Base-by-base conservation (phyloP, 92 coral and sea anemone genomes). In the Micromussa lordhowensis region DNA sequence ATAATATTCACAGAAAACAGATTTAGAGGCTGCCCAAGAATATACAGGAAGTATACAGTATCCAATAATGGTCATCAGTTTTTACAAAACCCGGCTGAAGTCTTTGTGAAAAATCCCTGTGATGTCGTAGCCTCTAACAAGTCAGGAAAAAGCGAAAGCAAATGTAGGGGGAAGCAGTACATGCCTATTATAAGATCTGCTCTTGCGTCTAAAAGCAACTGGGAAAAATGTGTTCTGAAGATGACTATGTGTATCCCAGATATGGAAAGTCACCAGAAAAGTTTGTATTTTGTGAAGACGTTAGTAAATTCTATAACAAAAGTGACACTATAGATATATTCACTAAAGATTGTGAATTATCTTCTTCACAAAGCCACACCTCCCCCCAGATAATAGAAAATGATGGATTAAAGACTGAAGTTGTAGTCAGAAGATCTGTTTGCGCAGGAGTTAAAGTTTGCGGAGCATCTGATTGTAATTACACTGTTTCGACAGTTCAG, bases 381-480 rank as follows among this genome's bases (percentile, higher is more conserved):
- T 38, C 87, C 10, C 57, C 54, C 12, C 87, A 83, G 17, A 63
- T 11, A 18, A 78, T 86, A 13, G 68, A 57, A 22, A 54, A 79
- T 2, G 79, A 64, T 38, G 83, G 90, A 1, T 10, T 34, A 21
- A 64, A 77, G 34, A 86, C 84, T 15, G 71, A 68, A 31, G 66
- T 87, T 2, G 28, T 49, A 4, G 79, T 79, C 21, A 57, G 69
- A 48, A 38, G 83, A 53, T 54, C 32, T 15, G 68, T 19, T 36
- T 82, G 86, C 9, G 91, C 40, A 31, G 81, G 82, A 53, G 91
- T 81, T 21, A 88, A 88, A 54, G 61, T 26, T 16, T 88, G 87
- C 29, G 29, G 38, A 69, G 78, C 49, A 10, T 28, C 49, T 13
- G 72, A 58, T 26, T 85, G 88, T 9, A 28, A 55, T 30, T 85